Base-by-base conservation (phyloP, 2,888 invertebrate species). In the Cheilosia variabilis region DNA sequence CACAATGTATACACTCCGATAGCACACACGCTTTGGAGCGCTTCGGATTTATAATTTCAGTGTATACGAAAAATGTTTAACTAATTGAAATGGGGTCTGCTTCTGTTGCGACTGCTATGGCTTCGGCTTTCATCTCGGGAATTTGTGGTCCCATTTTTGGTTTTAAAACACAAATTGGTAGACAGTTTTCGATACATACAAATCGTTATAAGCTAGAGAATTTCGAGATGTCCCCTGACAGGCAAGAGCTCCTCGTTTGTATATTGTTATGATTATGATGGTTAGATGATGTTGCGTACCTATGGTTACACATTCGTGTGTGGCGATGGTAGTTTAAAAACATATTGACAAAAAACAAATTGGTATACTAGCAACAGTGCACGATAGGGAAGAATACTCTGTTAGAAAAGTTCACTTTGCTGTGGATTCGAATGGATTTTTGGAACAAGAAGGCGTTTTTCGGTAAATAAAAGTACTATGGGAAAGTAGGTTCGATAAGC, bases 11-110 rank as follows among this genome's bases (percentile, higher is more conserved):
- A 45, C 9, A 31, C 9, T 1, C 4, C 6, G 15, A 43, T 37
- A 13, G 37, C 13, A 37, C 37, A 65, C 34, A 65, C 37, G 19
- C 19, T 34, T 22, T 22, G 15, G 10, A 19, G 27, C 27, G 31
- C 31, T 27, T 52, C 22, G 53, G 52, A 53, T 52, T 72, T 60
- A 45, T 72, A 50, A 62, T 52, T 72, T 31, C 41, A 62, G 31
- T 43, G 52, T 53, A 62, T 52, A 58, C n/a, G n/a, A 45, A n/a
- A 0, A 24, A 57, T 13, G 24, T 53, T 53, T 31, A 72, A 53
- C 52, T 53, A 62, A 53, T 72, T 62, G 53, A 63, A 72, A 53
- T 62, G 53, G 53, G 62, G 22, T 62, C 22, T 34, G 72, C 24
- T 45, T 43, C 72, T 63, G 53, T 27, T 62, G 53, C n/a, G 37